These are phyloP conservation scores for Brenthis ino DNA, from an alignment of 2,888 invertebrate genomes.

Conservation along the genomic window DNA sequence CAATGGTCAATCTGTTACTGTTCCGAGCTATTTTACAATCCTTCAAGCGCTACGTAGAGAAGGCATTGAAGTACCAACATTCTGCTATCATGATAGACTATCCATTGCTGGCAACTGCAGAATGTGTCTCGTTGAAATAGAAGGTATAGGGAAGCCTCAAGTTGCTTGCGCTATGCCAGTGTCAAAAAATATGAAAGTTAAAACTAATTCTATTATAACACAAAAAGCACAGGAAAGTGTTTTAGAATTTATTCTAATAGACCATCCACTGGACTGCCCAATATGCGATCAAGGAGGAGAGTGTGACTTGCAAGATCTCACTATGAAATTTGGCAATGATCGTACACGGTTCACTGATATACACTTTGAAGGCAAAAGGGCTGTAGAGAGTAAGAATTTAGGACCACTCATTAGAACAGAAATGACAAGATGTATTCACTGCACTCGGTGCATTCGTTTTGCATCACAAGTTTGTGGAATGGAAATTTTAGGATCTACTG, in stretches of 20 bases:
- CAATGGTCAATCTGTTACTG: constrained; percentile 94
- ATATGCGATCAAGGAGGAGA: constrained; percentile 99
- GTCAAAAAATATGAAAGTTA: constrained; percentile 97
- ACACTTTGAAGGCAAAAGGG: constrained; percentile 93
- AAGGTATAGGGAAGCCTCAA: constrained; percentile 96
- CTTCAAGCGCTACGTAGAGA: constrained; percentile 83
- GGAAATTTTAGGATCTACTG: constrained; percentile 96
- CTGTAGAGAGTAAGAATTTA: constrained; percentile 97
- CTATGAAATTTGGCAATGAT: constrained; percentile 98
- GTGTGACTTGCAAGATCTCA: constrained; percentile 97
- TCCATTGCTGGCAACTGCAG: constrained; percentile 99
- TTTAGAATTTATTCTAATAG: constrained; percentile 97
- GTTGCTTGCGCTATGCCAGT: constrained; percentile 99
- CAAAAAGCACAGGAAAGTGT: constrained; percentile 87
- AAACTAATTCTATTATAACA: constrained; percentile 95
- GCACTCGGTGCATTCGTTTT: constrained; percentile 98
- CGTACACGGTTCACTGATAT: constrained; percentile 96
- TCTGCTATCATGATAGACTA: constrained; percentile 98
- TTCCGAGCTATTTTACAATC: constrained; percentile 96
- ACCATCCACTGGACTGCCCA: constrained; percentile 99
- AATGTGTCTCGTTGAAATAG: constrained; percentile 99
- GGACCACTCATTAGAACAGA: constrained; percentile 98
- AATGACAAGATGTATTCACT: constrained; percentile 99
- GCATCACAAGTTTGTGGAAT: constrained; percentile 98
- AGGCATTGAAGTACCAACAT: constrained; percentile 87